Base-by-base conservation (phyloP, 1,140 invertebrate species). In the Lanistes nyassanus region DNA sequence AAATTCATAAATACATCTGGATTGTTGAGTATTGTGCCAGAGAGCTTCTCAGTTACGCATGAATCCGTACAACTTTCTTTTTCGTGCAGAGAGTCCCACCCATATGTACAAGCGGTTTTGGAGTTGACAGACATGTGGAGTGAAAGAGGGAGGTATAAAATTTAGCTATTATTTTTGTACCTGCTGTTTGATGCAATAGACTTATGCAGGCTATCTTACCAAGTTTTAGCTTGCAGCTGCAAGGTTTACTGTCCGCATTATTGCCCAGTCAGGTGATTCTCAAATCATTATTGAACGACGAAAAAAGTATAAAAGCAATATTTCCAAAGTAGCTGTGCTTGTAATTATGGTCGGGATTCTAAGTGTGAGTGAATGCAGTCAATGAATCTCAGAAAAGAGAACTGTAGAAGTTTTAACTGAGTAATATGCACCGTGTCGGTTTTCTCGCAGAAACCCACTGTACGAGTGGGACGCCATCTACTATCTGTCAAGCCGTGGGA, bases 401-500 rank as follows among this genome's bases (percentile, higher is more conserved):
- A n/a, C n/a, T n/a, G n/a, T n/a, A n/a, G n/a, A n/a, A n/a, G n/a
- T n/a, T n/a, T n/a, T n/a, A n/a, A n/a, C n/a, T n/a, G n/a, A n/a
- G n/a, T n/a, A n/a, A n/a, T n/a, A n/a, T n/a, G n/a, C n/a, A n/a
- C n/a, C n/a, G n/a, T n/a, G n/a, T n/a, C n/a, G n/a, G n/a, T 23
- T 60, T 23, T 3, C n/a, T 31, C 23, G 23, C 65, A 79, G 74
- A 21, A 76, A 69, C 11, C 75, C 75, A 21, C 53, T 62, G 6
- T 16, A 55, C 2, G 65, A 56, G 34, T 51, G 23, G 37, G 76
- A 78, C 26, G 51, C 62, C 11, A 74, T 76, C 34, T 81, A 74
- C 58, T 60, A 74, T 37, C 47, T 73, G 37, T 78, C 73, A 7
- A n/a, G 58, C 6, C 58, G 56, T 0, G 80, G 78, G 9, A 78